Percentiles rank a stretch among this genome's conserved stretches.
Evolutionary conservation across 2,113 vertebrate species (phyloP).

Genomic region (Python bivittatus): DNA sequence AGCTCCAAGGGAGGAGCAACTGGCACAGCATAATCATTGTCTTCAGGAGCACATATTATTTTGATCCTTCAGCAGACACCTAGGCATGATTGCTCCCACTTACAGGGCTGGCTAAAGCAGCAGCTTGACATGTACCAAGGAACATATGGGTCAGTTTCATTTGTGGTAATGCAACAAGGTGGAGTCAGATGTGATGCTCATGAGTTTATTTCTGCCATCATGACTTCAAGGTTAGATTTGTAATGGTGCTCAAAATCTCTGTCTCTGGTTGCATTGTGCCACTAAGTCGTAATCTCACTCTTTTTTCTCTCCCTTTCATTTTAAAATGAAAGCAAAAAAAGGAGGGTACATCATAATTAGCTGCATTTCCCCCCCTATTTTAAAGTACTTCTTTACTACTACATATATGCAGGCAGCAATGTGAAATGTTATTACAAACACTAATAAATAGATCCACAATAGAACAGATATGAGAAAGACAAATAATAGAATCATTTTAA

Average conservation of each 20-base stretch:
- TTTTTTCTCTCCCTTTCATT: slow-evolving; percentile 8
- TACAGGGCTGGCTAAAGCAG: background rate
- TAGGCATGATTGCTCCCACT: background rate
- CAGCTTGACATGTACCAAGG: background rate
- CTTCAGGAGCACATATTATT: slow-evolving; percentile 14
- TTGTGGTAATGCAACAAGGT: slow-evolving; percentile 5
- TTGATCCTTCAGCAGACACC: background rate
- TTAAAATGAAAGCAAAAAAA: slow-evolving; percentile 20
- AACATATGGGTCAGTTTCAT: background rate
- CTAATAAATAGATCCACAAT: background rate
- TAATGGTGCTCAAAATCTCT: slow-evolving; percentile 2
- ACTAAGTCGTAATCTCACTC: slow-evolving; percentile 4
- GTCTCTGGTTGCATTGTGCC: slow-evolving; percentile 10
- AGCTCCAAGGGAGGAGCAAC: slow-evolving; percentile 15
- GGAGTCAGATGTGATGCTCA: background rate
- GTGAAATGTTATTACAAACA: background rate
- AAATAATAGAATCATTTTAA: background rate
- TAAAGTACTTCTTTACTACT: background rate
- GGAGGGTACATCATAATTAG: background rate
- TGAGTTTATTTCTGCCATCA: slow-evolving; percentile 20
- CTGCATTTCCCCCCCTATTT: background rate
- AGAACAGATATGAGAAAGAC: background rate
- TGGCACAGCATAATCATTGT: slow-evolving; percentile 12
- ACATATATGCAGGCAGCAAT: background rate
- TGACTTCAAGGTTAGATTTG: slow-evolving; percentile 8